Evolutionary conservation across 2,797 vertebrate species (phyloP), one percentile per base, ranked within the genome.

Genomic region (Phataginus tetradactyla): DNA sequence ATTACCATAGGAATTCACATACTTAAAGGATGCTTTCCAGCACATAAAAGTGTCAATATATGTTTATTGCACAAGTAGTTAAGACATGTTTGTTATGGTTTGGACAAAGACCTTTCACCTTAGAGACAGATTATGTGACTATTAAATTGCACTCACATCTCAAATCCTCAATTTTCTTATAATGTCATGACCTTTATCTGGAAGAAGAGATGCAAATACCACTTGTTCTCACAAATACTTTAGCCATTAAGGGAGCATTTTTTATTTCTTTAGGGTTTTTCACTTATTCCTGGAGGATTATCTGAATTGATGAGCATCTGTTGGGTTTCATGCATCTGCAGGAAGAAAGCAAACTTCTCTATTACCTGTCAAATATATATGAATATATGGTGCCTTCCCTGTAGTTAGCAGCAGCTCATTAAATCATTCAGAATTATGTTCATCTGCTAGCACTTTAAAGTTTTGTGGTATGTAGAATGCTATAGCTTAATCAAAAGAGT

Each of bases 141-240:
- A 96, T 97, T 96, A 97, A 97, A 95, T 92, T n/a, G 95, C 74
- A 75, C 55, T 96, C 94, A 88, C 55, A 80, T 96, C 88, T 96
- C 61, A 86, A 96, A 90, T 95, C 95, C 78, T 89, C 75, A 78
- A 64, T 92, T 95, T 69, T 93, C 57, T 95, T 93, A 95, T 95
- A 97, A 96, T 96, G 95, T 91, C 92, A 95, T 92, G 96, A 97
- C 96, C 96, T 97, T 98, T 96, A 96, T 91, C 66, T 96, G 9
- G 64, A 97, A 94, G 84, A 97, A 86, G 45, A 95, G 87, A 95
- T 96, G 92, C 85, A 97, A 96, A 98, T 96, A 90, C 68, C 72
- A 88, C 66, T 94, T 93, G 53, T 96, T 91, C 78, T 93, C 72
- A 90, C 23, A 96, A 96, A 93, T 94, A 79, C 64, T 94, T 95